Evolutionary conservation across 2,797 vertebrate genomes (phyloP).

Genomic region (Sebastes hopkinsi): DNA sequence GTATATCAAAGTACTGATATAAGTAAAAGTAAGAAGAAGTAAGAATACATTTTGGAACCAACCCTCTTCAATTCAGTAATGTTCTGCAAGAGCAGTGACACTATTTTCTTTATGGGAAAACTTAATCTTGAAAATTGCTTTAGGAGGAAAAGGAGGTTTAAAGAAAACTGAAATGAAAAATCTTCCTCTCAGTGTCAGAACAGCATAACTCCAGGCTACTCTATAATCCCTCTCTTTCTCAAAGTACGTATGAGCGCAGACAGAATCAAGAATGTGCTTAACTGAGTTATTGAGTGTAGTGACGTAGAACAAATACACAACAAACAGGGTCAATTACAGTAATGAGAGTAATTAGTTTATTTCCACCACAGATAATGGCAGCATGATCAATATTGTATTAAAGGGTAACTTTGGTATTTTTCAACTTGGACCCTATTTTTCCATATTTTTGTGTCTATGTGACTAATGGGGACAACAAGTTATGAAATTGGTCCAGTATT

Average conservation of each 20-base stretch:
- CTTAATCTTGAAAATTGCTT: constrained; percentile 39
- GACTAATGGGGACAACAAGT: too few relatives aligned
- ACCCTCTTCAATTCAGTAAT: constrained; percentile 5
- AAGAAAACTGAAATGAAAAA: constrained; percentile 39
- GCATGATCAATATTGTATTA: constrained; percentile 17
- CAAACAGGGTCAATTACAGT: constrained; percentile 23
- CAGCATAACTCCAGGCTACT: constrained; percentile 17
- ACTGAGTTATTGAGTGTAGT: constrained; percentile 17
- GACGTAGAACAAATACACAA: constrained; percentile 4
- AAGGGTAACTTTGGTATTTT: too few relatives aligned
- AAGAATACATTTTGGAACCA: neutral
- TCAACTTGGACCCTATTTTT: too few relatives aligned
- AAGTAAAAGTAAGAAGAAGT: neutral
- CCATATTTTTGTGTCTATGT: too few relatives aligned
- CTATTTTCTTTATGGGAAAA: constrained; percentile 34
- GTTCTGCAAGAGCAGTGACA: constrained; percentile 9
- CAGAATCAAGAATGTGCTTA: neutral
- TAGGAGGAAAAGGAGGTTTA: constrained; percentile 19
- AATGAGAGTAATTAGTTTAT: constrained; percentile 30
- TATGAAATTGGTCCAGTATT: too few relatives aligned
- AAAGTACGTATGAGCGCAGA: neutral
- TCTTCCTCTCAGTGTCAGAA: constrained; percentile 14
- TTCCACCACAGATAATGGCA: constrained; percentile 6
- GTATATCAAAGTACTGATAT: neutral
- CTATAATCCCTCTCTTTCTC: constrained; percentile 23